Percentiles rank a stretch among this genome's conserved stretches.
phyloP scores from a whole-genome alignment of 2,888 invertebrate genomes.

The Pardosa pseudoannulata region DNA sequence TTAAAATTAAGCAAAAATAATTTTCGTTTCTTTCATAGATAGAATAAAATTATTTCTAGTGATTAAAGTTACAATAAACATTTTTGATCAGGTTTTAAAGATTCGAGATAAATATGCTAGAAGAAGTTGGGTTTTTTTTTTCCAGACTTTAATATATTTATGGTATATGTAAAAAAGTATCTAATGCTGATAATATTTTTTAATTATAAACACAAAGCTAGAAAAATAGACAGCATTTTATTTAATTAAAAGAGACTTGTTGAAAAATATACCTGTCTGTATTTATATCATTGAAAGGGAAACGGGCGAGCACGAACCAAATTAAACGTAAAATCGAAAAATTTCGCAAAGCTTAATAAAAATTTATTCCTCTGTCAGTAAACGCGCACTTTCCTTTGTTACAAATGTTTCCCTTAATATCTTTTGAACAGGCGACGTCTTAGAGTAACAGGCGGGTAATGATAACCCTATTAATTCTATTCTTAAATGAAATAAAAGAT shows the following conservation, averaged over 20 bases:
- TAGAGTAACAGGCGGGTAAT: conserved; percentile 24
- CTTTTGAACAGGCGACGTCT: conserved; percentile 24
- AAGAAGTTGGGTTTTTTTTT: too few species aligned
- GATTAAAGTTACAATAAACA: too few species aligned
- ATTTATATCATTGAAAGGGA: conserved; percentile 10
- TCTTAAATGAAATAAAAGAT: conserved; percentile 59
- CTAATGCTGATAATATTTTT: too few species aligned
- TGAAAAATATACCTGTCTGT: neutral
- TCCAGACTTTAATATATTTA: too few species aligned
- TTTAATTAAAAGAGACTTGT: neutral
- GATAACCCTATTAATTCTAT: conserved; percentile 62
- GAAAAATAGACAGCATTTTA: too few species aligned
- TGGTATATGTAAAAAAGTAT: too few species aligned
- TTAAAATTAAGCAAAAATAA: too few species aligned
- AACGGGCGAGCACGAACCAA: neutral
- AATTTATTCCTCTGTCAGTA: conserved; percentile 39
- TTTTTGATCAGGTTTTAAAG: too few species aligned
- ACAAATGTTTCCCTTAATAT: conserved; percentile 43
- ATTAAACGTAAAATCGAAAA: conserved; percentile 4
- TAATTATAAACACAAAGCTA: too few species aligned
- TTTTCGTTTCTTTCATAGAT: too few species aligned
- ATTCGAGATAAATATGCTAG: too few species aligned
- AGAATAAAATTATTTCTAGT: too few species aligned
- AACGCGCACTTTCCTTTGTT: conserved; percentile 44
- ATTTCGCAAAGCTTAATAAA: conserved; percentile 33